Percentiles rank a stretch among this genome's conserved stretches.
Evolutionary conservation across 2,113 vertebrate genomes (phyloP).

Genomic region (Sisor rabdophorus): DNA sequence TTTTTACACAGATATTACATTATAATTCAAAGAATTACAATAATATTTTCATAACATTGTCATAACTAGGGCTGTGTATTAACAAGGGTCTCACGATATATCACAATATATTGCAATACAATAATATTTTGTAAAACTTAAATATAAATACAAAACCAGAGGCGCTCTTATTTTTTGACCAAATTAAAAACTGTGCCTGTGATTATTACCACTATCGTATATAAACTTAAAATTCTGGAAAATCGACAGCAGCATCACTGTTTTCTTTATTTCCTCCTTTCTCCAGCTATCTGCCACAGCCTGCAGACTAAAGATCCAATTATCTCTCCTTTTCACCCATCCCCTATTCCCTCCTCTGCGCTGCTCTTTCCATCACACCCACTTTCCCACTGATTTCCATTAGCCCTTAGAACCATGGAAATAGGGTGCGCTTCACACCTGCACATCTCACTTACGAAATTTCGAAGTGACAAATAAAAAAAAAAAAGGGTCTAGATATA

Average conservation of each 20-base stretch:
- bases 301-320: slow-evolving; percentile 50
- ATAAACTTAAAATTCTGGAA: not conserved
- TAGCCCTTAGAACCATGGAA: slow-evolving; percentile 19
- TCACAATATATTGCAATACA: too few species aligned
- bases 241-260: not conserved
- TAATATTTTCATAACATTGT: too few species aligned
- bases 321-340: slow-evolving; percentile 39
- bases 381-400: slow-evolving; percentile 42
- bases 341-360: slow-evolving; percentile 11
- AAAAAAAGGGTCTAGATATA: not conserved
- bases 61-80: too few species aligned
- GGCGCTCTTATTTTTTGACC: not conserved
- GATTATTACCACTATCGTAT: not conserved
- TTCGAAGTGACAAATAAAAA: slow-evolving; percentile 18
- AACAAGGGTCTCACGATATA: too few species aligned
- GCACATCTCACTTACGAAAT: slow-evolving; percentile 35
- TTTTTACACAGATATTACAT: too few species aligned
- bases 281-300: slow-evolving; percentile 41
- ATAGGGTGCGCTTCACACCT: not conserved
- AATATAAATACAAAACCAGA: too few species aligned
- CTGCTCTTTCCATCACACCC: slow-evolving; percentile 32
- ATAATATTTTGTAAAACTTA: too few species aligned
- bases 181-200: not conserved
- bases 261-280: slow-evolving; percentile 17
- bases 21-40: too few species aligned